phyloP scores from a whole-genome alignment of 2,888 invertebrate species.

The Physocephala rufipes region DNA sequence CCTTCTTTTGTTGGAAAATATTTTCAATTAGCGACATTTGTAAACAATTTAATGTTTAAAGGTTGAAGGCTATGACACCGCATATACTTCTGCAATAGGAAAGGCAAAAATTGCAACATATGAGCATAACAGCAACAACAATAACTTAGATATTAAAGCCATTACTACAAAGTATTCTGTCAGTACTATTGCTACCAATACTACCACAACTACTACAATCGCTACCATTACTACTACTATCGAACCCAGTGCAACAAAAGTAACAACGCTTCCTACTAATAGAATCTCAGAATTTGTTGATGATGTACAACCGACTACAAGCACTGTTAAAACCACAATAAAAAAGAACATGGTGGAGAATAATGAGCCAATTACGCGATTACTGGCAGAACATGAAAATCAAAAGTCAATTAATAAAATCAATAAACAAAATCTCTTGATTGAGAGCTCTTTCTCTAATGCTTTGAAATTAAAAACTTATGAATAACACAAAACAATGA shows the following conservation, averaged over 20 bases:
- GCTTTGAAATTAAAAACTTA: conserved; percentile 21
- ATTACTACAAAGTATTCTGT: neutral
- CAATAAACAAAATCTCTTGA: conserved; percentile 29
- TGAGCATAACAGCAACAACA: neutral
- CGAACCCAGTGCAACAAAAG: conserved; percentile 14
- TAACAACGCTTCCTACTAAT: neutral
- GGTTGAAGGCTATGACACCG: conserved; percentile 25
- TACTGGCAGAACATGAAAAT: conserved; percentile 36
- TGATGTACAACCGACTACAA: no score
- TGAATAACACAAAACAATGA: conserved; percentile 33
- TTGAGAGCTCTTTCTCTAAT: neutral
- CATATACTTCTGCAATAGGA: conserved; percentile 10
- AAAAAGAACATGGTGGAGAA: conserved; percentile 34
- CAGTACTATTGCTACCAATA: neutral
- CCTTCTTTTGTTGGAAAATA: neutral
- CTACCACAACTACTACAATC: conserved; percentile 20
- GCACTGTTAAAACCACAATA: conserved; percentile 22
- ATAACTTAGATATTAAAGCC: neutral
- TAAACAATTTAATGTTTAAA: conserved; percentile 15
- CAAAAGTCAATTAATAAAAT: conserved; percentile 33
- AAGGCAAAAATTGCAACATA: conserved; percentile 7
- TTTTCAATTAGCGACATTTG: neutral
- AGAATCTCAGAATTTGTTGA: conserved; percentile 10
- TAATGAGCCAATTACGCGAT: conserved; percentile 22
- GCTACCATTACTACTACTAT: conserved; percentile 22